Evolutionary conservation across 2,113 vertebrate species (phyloP), one percentile per base, ranked within the genome.

Genomic region (Dascyllus trimaculatus): DNA sequence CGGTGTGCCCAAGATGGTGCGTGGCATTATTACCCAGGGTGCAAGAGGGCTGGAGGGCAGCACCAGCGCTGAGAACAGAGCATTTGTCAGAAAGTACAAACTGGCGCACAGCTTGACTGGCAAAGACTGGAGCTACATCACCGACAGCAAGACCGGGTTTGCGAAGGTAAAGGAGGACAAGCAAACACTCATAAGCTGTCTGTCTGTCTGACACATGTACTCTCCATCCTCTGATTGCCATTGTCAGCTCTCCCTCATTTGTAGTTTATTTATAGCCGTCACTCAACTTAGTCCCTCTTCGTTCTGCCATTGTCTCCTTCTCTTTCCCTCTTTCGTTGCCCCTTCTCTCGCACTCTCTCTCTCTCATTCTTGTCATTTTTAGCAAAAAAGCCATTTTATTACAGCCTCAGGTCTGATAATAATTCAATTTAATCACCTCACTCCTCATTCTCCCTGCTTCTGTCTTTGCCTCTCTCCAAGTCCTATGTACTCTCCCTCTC

Each of bases 81-180:
- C 98, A 0, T 99, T 99, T 2, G 98, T 99, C 69, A 95, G 97
- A 88, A 99, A 98, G 87, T 99, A 99, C 92, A 97, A 97, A 75
- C 94, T 99, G 78, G 94, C 97, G 0, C 96, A 99, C 94, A 99
- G 98, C 93, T 91, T 98, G 86, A 97, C 94, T 0, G 96, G 97
- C 85, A 96, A 96, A 85, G 96, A 98, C 80, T 99, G 97, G 98
- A 96, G 94, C 11, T 96, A 94, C 78, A 93, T 99, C 87, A 95
- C 92, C 19, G 98, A 99, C 91, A 89, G 94, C 66, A 98, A 96
- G 92, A 97, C 96, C 0, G 94, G 95, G 72, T 95, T 96, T 54
- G 93, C 96, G 40, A 99, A 99, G 98, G 98, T 99, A 95, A 57
- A 90, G 17, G 9, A 38, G 21, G 19, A 51, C 48, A 26, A 38